These are phyloP conservation scores for Drosophila neutralis DNA, from an alignment of 2,888 invertebrate species.

Conservation along the genomic window DNA sequence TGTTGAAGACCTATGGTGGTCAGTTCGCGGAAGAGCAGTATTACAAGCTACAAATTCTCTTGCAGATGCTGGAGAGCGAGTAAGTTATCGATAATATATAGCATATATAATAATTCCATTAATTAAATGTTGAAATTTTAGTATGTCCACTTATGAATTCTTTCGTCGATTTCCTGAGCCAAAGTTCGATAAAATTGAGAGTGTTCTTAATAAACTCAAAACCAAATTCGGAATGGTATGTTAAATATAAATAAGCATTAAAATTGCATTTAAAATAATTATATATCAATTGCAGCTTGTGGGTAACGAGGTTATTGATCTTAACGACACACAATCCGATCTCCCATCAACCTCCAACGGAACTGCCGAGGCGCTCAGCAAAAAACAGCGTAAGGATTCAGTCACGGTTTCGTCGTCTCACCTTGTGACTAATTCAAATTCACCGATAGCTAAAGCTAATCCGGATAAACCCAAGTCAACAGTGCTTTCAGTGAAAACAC, in stretches of 20 bases:
- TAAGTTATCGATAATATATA: constrained; percentile 28
- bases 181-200: constrained; percentile 38
- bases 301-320: constrained; percentile 16
- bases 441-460: background rate
- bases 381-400: background rate
- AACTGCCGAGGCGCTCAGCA: background rate
- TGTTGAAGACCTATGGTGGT: constrained; percentile 85
- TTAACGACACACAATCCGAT: constrained; percentile 14
- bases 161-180: constrained; percentile 9
- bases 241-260: background rate
- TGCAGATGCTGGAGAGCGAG: constrained; percentile 68
- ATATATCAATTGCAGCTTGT: constrained; percentile 25
- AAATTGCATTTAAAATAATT: background rate
- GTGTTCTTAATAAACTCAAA: constrained; percentile 36
- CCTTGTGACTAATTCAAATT: constrained; percentile 1
- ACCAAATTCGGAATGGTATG: constrained; percentile 29
- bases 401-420: background rate
- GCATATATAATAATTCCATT: background rate
- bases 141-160: constrained; percentile 14
- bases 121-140: constrained; percentile 1
- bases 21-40: constrained; percentile 57
- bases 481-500: no score
- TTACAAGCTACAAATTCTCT: constrained; percentile 74
- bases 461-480: background rate
- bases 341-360: background rate